Evolutionary conservation across 2,113 vertebrate species (phyloP).

Genomic region (Emydocephalus ijimae): DNA sequence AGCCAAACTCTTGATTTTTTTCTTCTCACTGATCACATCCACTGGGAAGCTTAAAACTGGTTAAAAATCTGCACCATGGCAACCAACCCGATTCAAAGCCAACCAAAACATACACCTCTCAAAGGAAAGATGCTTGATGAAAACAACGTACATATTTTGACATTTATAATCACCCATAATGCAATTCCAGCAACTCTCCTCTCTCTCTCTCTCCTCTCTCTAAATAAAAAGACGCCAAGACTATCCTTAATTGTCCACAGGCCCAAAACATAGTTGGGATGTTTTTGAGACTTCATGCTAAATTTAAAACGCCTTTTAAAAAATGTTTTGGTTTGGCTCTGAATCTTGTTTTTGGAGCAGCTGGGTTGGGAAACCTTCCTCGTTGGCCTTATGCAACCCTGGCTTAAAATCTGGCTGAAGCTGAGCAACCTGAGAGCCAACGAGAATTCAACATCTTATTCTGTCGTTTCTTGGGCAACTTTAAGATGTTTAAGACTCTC

Average conservation of each 20-base stretch:
- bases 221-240: not conserved
- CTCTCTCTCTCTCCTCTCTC: too few species aligned
- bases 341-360: not conserved
- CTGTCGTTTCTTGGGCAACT: not conserved
- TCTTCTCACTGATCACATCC: not conserved
- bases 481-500: not conserved
- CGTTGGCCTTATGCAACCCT: not conserved
- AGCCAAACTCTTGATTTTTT: too few species aligned
- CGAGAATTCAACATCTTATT: not conserved
- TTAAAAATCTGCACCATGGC: not conserved
- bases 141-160: not conserved
- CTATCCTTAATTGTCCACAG: not conserved
- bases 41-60: not conserved
- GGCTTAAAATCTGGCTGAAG: not conserved
- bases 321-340: not conserved
- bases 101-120: not conserved
- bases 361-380: not conserved
- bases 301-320: not conserved
- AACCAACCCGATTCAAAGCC: not conserved
- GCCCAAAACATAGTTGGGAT: not conserved
- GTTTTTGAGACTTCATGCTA: not conserved
- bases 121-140: not conserved
- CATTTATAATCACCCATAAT: too few species aligned
- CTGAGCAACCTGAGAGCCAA: not conserved
- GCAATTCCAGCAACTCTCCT: not conserved